phyloP scores from a whole-genome alignment of 2,888 invertebrate genomes.

The Romanomermis culicivorax region DNA sequence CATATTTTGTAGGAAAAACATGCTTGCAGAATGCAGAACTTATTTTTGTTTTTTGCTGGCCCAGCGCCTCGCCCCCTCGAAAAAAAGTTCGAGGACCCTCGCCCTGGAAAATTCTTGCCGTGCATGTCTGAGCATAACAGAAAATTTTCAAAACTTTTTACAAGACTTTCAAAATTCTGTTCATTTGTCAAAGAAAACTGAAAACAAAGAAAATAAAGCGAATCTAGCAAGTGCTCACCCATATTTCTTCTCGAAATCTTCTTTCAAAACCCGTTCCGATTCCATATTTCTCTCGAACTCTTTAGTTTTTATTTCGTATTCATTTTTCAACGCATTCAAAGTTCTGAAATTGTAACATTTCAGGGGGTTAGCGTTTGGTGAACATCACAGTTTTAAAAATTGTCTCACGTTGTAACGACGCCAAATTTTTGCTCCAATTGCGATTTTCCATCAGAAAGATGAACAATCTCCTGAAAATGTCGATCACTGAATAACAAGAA shows the following conservation, averaged over 20 bases:
- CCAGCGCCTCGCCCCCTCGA: no score
- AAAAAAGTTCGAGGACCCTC: no score
- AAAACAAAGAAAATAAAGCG: background rate
- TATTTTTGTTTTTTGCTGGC: no score
- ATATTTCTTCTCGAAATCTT: conserved; percentile 3
- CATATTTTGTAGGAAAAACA: no score
- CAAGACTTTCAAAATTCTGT: background rate
- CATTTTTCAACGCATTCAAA: background rate
- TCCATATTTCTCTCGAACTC: background rate
- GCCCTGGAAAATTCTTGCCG: no score
- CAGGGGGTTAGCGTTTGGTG: background rate
- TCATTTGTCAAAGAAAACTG: background rate
- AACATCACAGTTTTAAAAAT: background rate
- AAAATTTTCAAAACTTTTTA: no score
- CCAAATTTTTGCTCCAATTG: background rate
- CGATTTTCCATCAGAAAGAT: background rate
- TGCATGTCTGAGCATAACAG: no score
- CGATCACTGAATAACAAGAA: background rate
- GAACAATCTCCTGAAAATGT: background rate
- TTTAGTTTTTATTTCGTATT: background rate
- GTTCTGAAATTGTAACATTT: background rate
- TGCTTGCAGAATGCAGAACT: no score
- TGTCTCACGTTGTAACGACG: background rate
- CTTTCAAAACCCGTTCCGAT: background rate
- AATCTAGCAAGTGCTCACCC: conserved; percentile 3